Evolutionary conservation across 2,888 invertebrate species (phyloP), one percentile per base, ranked within the genome.

Genomic region (Timandra comae): DNA sequence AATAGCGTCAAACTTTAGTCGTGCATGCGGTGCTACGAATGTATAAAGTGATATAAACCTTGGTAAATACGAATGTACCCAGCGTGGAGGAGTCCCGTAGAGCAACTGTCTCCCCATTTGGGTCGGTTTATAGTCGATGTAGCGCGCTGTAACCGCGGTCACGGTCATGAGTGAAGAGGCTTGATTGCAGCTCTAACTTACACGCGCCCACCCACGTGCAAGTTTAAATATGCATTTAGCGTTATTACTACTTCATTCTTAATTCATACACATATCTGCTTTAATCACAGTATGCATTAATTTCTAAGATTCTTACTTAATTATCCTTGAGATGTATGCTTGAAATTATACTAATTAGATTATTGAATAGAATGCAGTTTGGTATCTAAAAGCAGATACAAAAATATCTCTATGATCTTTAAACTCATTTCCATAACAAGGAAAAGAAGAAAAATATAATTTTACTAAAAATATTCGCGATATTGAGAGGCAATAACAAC

Each of bases 101-200:
- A 53, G 60, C 52, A 58, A 57, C 54, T 52, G 49, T 52, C 43
- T 34, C 46, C 56, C 49, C 57, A 60, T 65, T 65, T 67, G 56
- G 56, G 49, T 51, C 50, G 63, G 46, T 57, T 49, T 56, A 54
- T 53, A 16, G 16, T 16, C 50, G 60, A 55, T 56, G 61, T 44
- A 43, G 13, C 8, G n/a, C 31, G 46, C 40, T 72, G 72, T 72
- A 69, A 72, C 67, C 63, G 48, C 62, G 57, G 59, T 71, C 76
- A 78, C 55, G 73, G 71, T 56, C 74, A 69, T 57, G 52, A 48
- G 49, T 65, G 67, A 73, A 71, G 68, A 60, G 69, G 48, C 65
- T 64, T 76, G 72, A 76, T 79, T 77, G 68, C 69, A 59, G 40
- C 43, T 39, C 52, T 49, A 52, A 61, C 56, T 65, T 63, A 63